phyloP scores from a whole-genome alignment of 2,113 vertebrate species.

The Elgaria multicarinata region DNA sequence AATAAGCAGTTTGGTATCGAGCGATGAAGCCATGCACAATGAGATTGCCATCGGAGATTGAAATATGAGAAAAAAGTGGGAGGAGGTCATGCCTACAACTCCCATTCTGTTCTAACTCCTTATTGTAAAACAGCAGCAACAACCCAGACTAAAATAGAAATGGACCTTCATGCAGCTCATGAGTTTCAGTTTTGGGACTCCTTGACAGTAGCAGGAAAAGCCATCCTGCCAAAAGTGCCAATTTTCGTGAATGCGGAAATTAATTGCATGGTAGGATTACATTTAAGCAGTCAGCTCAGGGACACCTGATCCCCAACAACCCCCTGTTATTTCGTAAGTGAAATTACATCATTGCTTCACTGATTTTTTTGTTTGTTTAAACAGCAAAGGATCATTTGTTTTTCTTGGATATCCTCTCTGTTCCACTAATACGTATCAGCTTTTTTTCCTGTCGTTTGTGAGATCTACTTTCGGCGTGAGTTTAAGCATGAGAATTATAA shows the following conservation, averaged over 20 bases:
- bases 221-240: not conserved
- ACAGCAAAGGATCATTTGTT: constrained; percentile 44
- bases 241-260: constrained; percentile 45
- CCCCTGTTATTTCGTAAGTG: constrained; percentile 50
- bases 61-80: not conserved
- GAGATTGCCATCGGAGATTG: not conserved
- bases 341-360: constrained; percentile 42
- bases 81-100: not conserved
- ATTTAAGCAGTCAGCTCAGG: constrained; percentile 33
- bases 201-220: constrained; percentile 27
- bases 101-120: not conserved
- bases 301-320: constrained; percentile 52
- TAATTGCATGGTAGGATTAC: constrained; percentile 52
- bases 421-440: constrained; percentile 19
- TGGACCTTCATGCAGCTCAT: constrained; percentile 26
- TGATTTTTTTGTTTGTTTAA: constrained; percentile 12
- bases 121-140: too few species aligned
- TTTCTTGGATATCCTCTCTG: constrained; percentile 25
- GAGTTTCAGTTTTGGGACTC: constrained; percentile 13
- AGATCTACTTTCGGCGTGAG: not conserved
- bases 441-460: constrained; percentile 14
- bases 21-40: not conserved
- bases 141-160: not conserved
- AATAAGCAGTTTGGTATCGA: not conserved
- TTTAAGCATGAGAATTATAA: not conserved